Base-by-base conservation (phyloP, 2,797 vertebrate species). In the Rhinella marina region DNA sequence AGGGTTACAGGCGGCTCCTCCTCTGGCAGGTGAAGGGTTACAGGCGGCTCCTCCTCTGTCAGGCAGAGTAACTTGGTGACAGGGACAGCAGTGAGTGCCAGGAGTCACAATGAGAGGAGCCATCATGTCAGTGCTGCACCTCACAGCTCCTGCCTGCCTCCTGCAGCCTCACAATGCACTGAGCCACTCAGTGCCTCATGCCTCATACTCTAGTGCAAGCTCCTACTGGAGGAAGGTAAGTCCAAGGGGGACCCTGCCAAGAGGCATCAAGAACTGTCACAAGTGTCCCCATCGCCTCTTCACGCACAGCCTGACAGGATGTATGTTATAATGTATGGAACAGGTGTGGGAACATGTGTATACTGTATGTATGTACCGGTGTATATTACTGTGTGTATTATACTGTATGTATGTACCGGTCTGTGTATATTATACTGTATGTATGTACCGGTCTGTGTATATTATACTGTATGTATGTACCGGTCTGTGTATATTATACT, bases 1-100 rank as follows among this genome's bases (percentile, higher is more conserved):
- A 41, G 41, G 41, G 86, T 54, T 54, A 54, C 52, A 54, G 52
- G 29, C 87, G 2, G 29, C 87, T 72, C 88, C 89, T 90, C 87
- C 87, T 75, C 59, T 25, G 62, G 41, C 41, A 41, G 41, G 41
- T 41, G 41, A 41, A 41, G 41, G 41, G 86, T 54, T 54, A 54
- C 52, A 54, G 52, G 29, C 87, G 2, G 29, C 87, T 72, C 88
- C 89, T 90, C 87, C 87, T 75, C 81, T 81, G 87, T 81, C 21
- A 48, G 86, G 9, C 87, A 81, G 82, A 91, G 90, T 90, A 88
- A 88, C 0, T 88, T 90, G 91, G 91, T 88, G 92, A 90, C 91
- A 89, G 87, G 92, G 93, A 94, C 94, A 91, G 92, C 93, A 94
- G 93, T 86, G 89, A 54, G 94, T 95, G 95, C 95, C 95, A 95